Conservation (phyloP, 37 sponge, comb jelly and placozoan species). For the Cliona cf. orientalis region DNA sequence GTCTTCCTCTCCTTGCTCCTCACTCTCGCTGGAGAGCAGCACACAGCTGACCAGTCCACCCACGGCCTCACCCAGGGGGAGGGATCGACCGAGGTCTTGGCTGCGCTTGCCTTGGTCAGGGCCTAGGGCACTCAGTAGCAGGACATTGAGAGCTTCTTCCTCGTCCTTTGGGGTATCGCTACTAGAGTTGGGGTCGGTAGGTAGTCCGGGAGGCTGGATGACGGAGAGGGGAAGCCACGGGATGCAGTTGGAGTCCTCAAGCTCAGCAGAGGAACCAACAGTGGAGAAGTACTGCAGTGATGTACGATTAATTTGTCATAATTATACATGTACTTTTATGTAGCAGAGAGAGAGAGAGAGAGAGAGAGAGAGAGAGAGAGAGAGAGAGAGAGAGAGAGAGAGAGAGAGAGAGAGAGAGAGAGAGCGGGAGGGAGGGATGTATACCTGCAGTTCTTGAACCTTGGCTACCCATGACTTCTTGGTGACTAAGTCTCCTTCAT, state of each 20-base stretch:
- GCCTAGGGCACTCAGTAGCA: slow-evolving; percentile 24
- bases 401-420: slow-evolving; percentile 24
- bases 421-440: neutral
- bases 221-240: slow-evolving; percentile 81
- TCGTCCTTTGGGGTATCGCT: neutral
- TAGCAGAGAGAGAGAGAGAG: slow-evolving; percentile 10
- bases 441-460: slow-evolving; percentile 81
- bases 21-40: neutral
- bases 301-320: too few species aligned
- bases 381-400: slow-evolving; percentile 10
- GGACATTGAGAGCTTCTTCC: slow-evolving; percentile 33
- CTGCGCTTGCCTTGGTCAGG: slow-evolving; percentile 2
- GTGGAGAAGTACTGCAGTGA: slow-evolving; percentile 73
- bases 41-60: slow-evolving; percentile 75
- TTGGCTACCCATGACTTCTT: slow-evolving; percentile 81
- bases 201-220: slow-evolving; percentile 23
- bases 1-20: neutral
- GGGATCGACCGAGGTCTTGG: neutral
- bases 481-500: slow-evolving; percentile 65
- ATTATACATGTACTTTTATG: too few species aligned
- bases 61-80: slow-evolving; percentile 65
- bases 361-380: neutral
- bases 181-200: neutral
- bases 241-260: slow-evolving; percentile 6
- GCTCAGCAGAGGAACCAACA: neutral